These are phyloP conservation scores for Ennomos quercinarius DNA, from an alignment of 2,888 invertebrate genomes.

Conservation along the genomic window DNA sequence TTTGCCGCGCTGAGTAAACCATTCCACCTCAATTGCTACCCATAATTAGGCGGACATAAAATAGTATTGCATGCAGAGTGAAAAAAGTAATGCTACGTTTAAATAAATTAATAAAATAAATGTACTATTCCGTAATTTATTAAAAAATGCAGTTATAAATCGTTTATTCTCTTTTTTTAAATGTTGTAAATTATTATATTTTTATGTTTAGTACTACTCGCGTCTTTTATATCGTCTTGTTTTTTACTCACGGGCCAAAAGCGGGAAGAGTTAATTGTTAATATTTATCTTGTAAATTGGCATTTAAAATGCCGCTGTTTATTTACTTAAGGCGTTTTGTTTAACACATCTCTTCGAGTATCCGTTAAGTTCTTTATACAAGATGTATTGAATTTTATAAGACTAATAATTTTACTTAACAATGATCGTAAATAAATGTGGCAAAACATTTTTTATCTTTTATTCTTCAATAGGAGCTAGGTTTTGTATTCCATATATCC, in stretches of 20 bases:
- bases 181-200: not conserved
- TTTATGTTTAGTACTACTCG: constrained; percentile 20
- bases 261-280: constrained; percentile 48
- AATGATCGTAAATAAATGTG: constrained; percentile 57
- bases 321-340: constrained; percentile 56
- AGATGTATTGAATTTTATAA: constrained; percentile 78
- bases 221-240: constrained; percentile 12
- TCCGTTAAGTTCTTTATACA: constrained; percentile 65
- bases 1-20: too few relatives aligned
- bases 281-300: constrained; percentile 56
- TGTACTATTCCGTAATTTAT: too few relatives aligned
- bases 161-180: too few relatives aligned
- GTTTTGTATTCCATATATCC: too few relatives aligned
- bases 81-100: too few relatives aligned
- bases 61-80: too few relatives aligned
- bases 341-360: constrained; percentile 56
- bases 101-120: too few relatives aligned
- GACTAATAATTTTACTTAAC: constrained; percentile 68
- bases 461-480: too few relatives aligned
- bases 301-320: constrained; percentile 65
- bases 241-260: constrained; percentile 20
- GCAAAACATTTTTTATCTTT: constrained; percentile 24
- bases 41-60: too few relatives aligned
- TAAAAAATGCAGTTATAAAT: too few relatives aligned
- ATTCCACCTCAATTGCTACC: too few relatives aligned